Conservation (phyloP, 2,113 vertebrate genomes). For the Thamnaconus septentrionalis region DNA sequence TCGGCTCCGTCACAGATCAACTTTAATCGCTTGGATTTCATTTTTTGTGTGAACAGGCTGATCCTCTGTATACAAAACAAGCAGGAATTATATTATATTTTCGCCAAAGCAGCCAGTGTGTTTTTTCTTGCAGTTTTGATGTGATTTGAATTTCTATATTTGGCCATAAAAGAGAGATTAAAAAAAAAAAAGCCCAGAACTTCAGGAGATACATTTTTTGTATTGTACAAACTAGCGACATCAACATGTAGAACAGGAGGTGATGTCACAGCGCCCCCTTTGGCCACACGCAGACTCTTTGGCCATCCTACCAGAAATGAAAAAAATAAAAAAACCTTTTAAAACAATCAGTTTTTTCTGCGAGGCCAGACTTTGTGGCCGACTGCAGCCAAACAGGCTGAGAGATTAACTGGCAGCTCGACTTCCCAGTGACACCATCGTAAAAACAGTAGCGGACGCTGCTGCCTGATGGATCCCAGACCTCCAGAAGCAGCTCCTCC, state of each 20-base stretch:
- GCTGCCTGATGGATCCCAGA: slow-evolving; percentile 37
- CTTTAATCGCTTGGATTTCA: slow-evolving; percentile 38
- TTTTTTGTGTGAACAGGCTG: slow-evolving; percentile 43
- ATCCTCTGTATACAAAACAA: slow-evolving; percentile 43
- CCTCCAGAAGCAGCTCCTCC: slow-evolving; percentile 14
- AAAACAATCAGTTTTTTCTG: no score
- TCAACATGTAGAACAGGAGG: no score
- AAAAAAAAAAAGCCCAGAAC: no score
- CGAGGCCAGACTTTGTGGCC: slow-evolving; percentile 18
- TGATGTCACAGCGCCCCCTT: no score
- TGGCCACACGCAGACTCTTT: no score
- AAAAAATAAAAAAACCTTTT: no score
- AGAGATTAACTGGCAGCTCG: slow-evolving; percentile 33
- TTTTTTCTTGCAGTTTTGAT: no score
- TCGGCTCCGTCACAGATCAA: slow-evolving; percentile 30
- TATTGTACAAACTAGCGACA: no score
- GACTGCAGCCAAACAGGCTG: slow-evolving; percentile 23
- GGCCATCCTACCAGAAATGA: no score
- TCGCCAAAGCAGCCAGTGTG: neutral
- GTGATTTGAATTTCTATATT: no score
- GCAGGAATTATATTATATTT: slow-evolving; percentile 32
- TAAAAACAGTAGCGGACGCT: slow-evolving; percentile 40
- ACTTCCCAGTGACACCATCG: slow-evolving; percentile 36
- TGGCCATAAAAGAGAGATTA: no score
- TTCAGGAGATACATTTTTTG: no score